A percentile compares a stretch with the other conserved stretches of the same genome.
These are phyloP conservation scores for Tor tambroides DNA, from an alignment of 2,113 vertebrate genomes.

Conservation along the genomic window DNA sequence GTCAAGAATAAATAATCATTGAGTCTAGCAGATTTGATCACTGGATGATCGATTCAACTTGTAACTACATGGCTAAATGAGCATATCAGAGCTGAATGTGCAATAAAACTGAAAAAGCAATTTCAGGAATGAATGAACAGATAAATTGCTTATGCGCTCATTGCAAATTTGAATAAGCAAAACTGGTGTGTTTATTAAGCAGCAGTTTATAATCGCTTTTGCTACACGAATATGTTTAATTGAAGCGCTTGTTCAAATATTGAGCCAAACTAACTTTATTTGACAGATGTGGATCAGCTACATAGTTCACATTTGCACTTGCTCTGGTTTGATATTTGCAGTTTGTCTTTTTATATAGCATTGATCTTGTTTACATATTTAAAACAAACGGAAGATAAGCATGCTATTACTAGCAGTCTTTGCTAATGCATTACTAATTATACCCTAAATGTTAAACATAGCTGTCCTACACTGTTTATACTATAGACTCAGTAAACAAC, in stretches of 20 bases:
- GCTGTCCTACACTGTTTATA: background rate
- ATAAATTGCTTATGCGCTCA: background rate
- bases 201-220: background rate
- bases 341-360: background rate
- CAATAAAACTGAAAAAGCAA: constrained; percentile 11
- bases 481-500: background rate
- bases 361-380: background rate
- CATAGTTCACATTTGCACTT: background rate
- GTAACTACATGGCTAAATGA: background rate
- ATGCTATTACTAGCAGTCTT: background rate
- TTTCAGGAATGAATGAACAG: constrained; percentile 31
- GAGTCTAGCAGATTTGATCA: constrained; percentile 6
- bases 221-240: background rate
- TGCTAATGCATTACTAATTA: background rate
- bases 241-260: background rate
- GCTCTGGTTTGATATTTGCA: background rate
- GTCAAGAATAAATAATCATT: background rate
- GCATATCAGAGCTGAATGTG: constrained; percentile 9
- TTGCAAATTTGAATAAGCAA: background rate
- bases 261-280: background rate
- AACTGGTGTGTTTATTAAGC: background rate
- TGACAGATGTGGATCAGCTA: background rate
- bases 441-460: background rate
- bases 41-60: background rate
- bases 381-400: background rate